These are phyloP conservation scores for Limnephilus rhombicus DNA, from an alignment of 2,888 invertebrate species.

Conservation along the genomic window DNA sequence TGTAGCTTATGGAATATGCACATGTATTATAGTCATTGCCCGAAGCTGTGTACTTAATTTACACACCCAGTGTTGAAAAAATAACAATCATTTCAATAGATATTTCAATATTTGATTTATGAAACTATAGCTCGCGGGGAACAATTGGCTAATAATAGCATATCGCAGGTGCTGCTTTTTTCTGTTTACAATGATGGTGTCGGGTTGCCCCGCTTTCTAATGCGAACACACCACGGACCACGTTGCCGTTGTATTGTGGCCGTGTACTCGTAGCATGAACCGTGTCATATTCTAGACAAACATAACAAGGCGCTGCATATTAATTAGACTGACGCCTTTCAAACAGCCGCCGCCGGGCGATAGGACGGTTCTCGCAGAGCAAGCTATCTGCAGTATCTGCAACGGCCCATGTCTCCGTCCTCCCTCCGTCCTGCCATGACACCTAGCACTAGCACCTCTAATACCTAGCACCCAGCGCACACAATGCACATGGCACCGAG, in stretches of 20 bases:
- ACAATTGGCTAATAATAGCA: neutral
- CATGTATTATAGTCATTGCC: neutral
- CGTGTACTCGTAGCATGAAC: neutral
- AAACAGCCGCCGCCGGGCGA: conserved; percentile 29
- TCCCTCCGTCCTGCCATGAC: neutral
- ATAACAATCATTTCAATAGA: neutral
- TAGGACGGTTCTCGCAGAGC: neutral
- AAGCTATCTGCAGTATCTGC: neutral
- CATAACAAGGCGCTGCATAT: conserved; percentile 51
- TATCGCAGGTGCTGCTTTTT: conserved; percentile 6
- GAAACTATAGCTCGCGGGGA: neutral
- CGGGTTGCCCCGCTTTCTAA: conserved; percentile 18
- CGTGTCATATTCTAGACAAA: conserved; percentile 21
- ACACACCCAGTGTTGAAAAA: neutral
- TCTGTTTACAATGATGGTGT: neutral
- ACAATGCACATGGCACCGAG: neutral
- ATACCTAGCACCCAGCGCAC: neutral
- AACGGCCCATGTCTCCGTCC: neutral
- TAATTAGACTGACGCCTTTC: conserved; percentile 52
- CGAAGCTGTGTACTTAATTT: neutral
- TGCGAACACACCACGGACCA: neutral
- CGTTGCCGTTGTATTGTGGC: neutral
- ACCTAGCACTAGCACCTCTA: conserved; percentile 21
- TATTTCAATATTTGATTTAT: neutral
- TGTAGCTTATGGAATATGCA: neutral